These are phyloP conservation scores for Nemotelus nigrinus DNA, from an alignment of 2,888 invertebrate species.

Conservation along the genomic window DNA sequence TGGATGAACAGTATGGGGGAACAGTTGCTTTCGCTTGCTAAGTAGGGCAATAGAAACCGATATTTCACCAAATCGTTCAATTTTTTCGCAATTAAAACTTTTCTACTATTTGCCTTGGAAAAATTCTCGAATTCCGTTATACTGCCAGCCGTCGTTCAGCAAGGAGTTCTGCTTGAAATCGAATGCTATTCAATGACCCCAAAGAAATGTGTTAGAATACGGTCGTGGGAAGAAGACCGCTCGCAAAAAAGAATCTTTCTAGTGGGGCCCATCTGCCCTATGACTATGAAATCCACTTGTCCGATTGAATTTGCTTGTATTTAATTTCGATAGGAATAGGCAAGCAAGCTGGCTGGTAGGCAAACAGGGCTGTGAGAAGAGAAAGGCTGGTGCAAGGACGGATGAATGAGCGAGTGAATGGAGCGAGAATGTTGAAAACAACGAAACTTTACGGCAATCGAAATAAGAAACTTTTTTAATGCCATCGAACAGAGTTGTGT, in stretches of 20 bases:
- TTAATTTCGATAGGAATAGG: conserved; percentile 25
- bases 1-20: no score
- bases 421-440: conserved; percentile 36
- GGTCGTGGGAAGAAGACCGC: not conserved
- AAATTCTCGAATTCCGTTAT: not conserved
- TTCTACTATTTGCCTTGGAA: conserved; percentile 28
- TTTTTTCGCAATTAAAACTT: conserved; percentile 44
- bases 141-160: not conserved
- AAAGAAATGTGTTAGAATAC: not conserved
- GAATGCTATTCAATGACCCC: conserved; percentile 8
- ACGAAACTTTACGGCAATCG: conserved; percentile 9
- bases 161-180: not conserved
- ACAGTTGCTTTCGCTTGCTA: not conserved
- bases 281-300: conserved; percentile 41
- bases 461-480: conserved; percentile 39
- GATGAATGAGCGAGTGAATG: conserved; percentile 29
- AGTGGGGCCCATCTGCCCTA: conserved; percentile 30
- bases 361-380: not conserved
- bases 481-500: conserved; percentile 30
- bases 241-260: conserved; percentile 17
- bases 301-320: conserved; percentile 36
- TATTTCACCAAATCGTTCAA: conserved; percentile 40
- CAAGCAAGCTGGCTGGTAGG: not conserved
- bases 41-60: conserved; percentile 25
- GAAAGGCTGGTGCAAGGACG: not conserved